Base-by-base conservation (phyloP, 1,140 invertebrate genomes). In the Saccostrea glomerata region DNA sequence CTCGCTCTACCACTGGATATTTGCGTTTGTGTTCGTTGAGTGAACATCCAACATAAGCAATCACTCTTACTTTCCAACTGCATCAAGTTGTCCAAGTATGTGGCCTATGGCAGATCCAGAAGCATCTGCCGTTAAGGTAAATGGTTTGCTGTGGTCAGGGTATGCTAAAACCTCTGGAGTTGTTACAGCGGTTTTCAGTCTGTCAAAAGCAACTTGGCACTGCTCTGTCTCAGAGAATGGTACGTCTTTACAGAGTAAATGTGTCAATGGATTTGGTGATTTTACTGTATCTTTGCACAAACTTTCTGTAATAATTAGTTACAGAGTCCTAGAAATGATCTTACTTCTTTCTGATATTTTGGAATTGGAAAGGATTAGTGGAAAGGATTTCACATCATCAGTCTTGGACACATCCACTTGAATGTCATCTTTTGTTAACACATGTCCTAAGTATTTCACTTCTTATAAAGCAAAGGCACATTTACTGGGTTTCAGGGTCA, bases 41-140 rank as follows among this genome's bases (percentile, higher is more conserved):
- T 7, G 92, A 88, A 15, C 95, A 88, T 89, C 95, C 95, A 0
- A 95, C 95, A 88, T 96, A 96, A 23, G 92, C 95, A 4, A 96
- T 93, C 0, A 95, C 94, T 12, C 89, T 56, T 95, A 87, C 93
- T 20, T 58, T 58, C 88, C 82, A 1, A 91, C 47, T 55, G 92
- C 92, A 89, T 89, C 93, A 89, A 88, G 89, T 94, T 94, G 86
- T 58, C 87, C 66, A 91, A 95, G 25, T 58, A 58, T 40, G 20
- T 89, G 84, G 54, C 85, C 47, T 91, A 93, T 82, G 90, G 90
- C 23, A 90, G 93, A 20, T 11, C 60, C 90, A 60, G 90, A 91
- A 12, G 91, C 92, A 91, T 93, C 93, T 47, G 40, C 55, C 17
- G 86, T 58, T 60, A 92, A 87, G 11, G 88, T 90, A 36, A 93